phyloP scores from a whole-genome alignment of 2,797 vertebrate genomes.

The Catharus ustulatus region DNA sequence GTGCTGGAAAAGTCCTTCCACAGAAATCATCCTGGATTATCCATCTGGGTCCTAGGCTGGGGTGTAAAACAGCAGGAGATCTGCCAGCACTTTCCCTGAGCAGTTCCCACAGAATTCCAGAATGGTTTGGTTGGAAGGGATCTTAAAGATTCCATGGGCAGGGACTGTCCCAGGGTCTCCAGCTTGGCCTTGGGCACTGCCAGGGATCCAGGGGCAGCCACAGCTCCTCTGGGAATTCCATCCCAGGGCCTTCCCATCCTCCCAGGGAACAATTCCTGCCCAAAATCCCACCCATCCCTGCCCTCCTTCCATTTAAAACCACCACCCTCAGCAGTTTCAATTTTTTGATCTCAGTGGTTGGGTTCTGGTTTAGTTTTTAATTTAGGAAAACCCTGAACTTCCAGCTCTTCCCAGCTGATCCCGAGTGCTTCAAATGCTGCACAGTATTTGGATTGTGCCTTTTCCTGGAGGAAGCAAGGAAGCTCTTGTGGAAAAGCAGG shows the following conservation, averaged over 20 bases:
- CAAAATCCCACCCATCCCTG: rapidly evolving
- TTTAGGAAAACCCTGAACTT: not conserved
- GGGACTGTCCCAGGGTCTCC: not conserved
- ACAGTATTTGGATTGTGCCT: not conserved
- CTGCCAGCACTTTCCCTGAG: not conserved
- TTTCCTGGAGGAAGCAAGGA: not conserved
- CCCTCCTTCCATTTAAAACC: not conserved
- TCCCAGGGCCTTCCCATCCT: not conserved
- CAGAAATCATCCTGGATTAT: not conserved
- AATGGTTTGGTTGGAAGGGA: not conserved
- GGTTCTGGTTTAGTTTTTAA: not conserved
- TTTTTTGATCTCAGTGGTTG: not conserved
- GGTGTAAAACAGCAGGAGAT: not conserved
- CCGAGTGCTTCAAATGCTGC: not conserved
- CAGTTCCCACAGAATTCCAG: not conserved
- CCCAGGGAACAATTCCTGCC: not conserved
- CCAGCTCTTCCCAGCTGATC: not conserved
- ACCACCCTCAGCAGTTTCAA: not conserved
- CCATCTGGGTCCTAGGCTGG: not conserved
- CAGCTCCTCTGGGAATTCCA: not conserved
- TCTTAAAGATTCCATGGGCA: not conserved
- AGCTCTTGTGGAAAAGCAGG: not conserved
- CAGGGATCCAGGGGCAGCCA: not conserved
- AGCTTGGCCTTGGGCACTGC: rapidly evolving
- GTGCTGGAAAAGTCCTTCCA: not conserved